Evolutionary conservation across 2,888 invertebrate genomes (phyloP), one percentile per base, ranked within the genome.

Genomic region (Altica lythri): DNA sequence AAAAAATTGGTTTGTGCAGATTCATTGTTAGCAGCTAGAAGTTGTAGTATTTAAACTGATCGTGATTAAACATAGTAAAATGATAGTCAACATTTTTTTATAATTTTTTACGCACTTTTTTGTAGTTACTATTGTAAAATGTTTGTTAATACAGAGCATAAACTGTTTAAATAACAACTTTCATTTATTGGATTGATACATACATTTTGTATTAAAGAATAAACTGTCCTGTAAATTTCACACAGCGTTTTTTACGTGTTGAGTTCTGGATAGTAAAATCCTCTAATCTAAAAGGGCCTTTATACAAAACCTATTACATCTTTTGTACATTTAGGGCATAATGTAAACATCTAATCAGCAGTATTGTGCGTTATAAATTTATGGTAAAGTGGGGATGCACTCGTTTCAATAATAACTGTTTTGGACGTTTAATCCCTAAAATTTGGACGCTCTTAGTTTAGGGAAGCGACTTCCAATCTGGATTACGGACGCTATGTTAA

Each of bases 291-390:
- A 35, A 35, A 35, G 17, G 35, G 13, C 35, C 35, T 16, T 35
- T 35, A 35, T 16, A 16, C 4, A 35, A 35, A 14, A 35, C 17
- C 35, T 13, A 35, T 35, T 35, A n/a, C 14, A 35, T 35, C 35
- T 35, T 14, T 35, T 14, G 14, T 8, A 35, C 35, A 35, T 35
- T 35, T 35, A 35, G 35, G 16, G n/a, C 35, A 35, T 35, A 14
- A 35, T 35, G 14, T 35, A 35, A 35, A 16, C 13, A 35, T 35
- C 17, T 35, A 35, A 35, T 35, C 35, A 35, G 35, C 12, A 16
- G 35, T 17, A 35, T 35, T 35, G 35, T 14, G 35, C 8, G 8
- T 3, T 13, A 6, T 13, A 35, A 35, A 35, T 35, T 35, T 35
- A 35, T n/a, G 13, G n/a, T n/a, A 4, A 35, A 35, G 9, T 9